A percentile compares a stretch with the other conserved stretches of the same genome.
phyloP scores from a whole-genome alignment of 2,113 vertebrate species.

The Festucalex cinctus region DNA sequence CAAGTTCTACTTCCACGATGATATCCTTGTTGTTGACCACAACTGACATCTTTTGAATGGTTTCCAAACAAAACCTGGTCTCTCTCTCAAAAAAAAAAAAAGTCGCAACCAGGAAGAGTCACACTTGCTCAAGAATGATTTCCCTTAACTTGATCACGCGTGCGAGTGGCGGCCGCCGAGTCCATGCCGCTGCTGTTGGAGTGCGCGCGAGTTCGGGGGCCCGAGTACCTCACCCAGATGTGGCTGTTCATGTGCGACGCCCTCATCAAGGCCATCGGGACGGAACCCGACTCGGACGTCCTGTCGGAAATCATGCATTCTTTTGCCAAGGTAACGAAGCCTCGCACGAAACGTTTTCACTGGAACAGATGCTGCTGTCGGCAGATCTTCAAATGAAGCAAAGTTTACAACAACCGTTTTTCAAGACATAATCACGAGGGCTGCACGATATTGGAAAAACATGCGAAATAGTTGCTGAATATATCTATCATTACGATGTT shows the following conservation, averaged over 20 bases:
- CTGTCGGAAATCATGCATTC: slow-evolving; percentile 99
- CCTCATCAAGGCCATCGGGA: slow-evolving; percentile 95
- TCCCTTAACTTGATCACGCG: slow-evolving; percentile 81
- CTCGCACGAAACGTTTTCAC: not conserved
- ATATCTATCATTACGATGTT: too few species aligned
- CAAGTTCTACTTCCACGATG: slow-evolving; percentile 99
- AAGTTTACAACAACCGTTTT: too few species aligned
- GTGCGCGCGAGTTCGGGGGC: slow-evolving; percentile 89
- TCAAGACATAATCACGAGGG: too few species aligned
- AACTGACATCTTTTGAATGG: not conserved
- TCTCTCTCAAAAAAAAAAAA: not conserved
- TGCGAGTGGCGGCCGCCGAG: slow-evolving; percentile 93
- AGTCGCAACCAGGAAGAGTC: not conserved
- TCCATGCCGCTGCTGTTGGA: slow-evolving; percentile 96
- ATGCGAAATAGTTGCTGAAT: too few species aligned
- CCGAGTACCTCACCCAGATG: slow-evolving; percentile 97
- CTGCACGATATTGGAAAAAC: too few species aligned
- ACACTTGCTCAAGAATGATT: not conserved
- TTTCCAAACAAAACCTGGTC: not conserved
- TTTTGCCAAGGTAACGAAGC: slow-evolving; percentile 86
- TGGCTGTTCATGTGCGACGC: slow-evolving; percentile 99
- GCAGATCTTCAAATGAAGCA: too few species aligned
- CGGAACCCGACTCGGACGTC: slow-evolving; percentile 94
- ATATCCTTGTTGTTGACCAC: slow-evolving; percentile 81
- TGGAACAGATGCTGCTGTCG: not conserved